phyloP scores from a whole-genome alignment of 2,113 vertebrate genomes.

The Eurypyga helias region DNA sequence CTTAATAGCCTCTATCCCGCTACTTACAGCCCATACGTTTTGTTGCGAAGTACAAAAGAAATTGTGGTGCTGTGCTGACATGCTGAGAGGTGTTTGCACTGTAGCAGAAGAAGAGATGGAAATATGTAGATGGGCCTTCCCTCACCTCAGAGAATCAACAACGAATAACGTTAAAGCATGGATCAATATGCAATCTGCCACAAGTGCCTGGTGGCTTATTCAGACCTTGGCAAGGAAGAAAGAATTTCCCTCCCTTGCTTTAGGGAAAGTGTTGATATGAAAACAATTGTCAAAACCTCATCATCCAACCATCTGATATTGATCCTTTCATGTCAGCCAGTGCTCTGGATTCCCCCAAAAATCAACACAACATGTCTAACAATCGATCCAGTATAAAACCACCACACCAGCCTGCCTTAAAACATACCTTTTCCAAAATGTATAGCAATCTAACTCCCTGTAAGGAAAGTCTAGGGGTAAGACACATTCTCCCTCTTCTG shows the following conservation, averaged over 20 bases:
- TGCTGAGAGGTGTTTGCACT: background rate
- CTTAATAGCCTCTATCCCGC: background rate
- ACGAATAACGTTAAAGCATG: background rate
- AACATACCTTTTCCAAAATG: background rate
- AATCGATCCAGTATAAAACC: background rate
- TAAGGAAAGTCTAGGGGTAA: background rate
- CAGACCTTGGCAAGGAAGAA: background rate
- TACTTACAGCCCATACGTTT: background rate
- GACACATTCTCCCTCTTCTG: background rate
- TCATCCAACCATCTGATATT: background rate
- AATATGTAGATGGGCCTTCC: background rate
- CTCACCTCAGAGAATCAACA: background rate
- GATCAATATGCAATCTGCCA: conserved; percentile 35
- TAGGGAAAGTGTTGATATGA: background rate
- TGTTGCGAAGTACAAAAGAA: background rate
- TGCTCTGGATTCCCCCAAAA: background rate
- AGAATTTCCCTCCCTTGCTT: conserved; percentile 5
- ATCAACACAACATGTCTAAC: background rate
- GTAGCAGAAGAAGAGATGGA: background rate
- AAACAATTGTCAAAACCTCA: conserved; percentile 44
- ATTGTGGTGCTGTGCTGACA: background rate
- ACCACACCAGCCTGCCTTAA: background rate
- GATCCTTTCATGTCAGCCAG: background rate
- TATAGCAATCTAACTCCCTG: background rate
- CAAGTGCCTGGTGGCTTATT: background rate